These are phyloP conservation scores for Muscicapa striata DNA, from an alignment of 2,797 vertebrate genomes.

Conservation along the genomic window DNA sequence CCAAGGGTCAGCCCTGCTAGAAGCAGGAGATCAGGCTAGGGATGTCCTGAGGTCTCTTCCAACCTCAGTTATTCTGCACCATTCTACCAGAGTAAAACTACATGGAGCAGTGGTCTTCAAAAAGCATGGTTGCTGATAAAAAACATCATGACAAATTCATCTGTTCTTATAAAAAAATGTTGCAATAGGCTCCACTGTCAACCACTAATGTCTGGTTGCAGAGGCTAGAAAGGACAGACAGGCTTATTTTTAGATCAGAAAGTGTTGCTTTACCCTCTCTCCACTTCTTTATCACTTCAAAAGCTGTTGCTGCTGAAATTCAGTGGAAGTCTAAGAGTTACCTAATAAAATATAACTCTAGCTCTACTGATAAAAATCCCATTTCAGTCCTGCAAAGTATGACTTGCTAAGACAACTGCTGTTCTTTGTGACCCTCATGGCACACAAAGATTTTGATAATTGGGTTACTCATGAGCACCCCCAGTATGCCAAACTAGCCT, in stretches of 20 bases:
- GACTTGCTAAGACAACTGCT: background rate
- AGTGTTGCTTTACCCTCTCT: background rate
- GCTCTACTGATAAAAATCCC: background rate
- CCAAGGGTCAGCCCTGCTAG: background rate
- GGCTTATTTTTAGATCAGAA: slow-evolving; percentile 15
- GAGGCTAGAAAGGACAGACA: background rate
- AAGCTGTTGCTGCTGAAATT: background rate
- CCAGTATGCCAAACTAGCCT: background rate
- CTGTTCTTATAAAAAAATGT: background rate
- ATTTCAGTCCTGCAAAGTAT: background rate
- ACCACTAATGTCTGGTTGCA: background rate
- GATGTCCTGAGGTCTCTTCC: background rate
- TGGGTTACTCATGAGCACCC: background rate
- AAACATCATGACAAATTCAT: background rate
- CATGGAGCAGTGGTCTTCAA: background rate
- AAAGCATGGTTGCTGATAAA: background rate
- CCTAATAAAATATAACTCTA: background rate
- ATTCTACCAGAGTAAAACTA: background rate
- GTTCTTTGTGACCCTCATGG: background rate
- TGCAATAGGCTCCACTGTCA: background rate
- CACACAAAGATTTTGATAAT: background rate
- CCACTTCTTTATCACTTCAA: background rate
- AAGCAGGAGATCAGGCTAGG: background rate
- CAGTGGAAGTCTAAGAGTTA: background rate
- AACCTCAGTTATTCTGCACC: background rate